A percentile compares a stretch with the other conserved stretches of the same genome.
Evolutionary conservation across 2,797 vertebrate genomes (phyloP).

Genomic region (Crotalus adamanteus): DNA sequence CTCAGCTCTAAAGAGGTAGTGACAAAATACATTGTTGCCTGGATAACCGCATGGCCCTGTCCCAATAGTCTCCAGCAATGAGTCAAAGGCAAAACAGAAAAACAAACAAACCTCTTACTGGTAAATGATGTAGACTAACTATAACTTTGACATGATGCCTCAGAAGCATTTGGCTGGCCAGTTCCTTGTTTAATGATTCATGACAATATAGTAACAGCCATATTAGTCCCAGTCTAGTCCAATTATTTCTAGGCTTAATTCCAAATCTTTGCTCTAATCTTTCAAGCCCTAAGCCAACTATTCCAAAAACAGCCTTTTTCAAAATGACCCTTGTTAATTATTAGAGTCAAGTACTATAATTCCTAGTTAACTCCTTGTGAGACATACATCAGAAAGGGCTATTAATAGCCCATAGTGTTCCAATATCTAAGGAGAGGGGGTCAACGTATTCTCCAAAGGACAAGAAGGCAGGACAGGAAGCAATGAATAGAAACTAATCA

Average conservation of each 20-base stretch:
- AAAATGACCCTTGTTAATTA: background rate
- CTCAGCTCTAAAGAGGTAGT: background rate
- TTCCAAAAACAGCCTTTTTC: background rate
- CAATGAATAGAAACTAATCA: background rate
- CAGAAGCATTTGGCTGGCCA: background rate
- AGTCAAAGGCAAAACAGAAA: background rate
- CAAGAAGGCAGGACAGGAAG: background rate
- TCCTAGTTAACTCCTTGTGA: background rate
- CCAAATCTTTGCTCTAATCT: background rate
- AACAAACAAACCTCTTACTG: background rate
- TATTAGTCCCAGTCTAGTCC: background rate
- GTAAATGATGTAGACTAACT: background rate
- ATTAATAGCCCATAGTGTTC: no score
- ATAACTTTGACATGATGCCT: background rate
- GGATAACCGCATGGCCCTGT: background rate
- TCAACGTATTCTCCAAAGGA: background rate
- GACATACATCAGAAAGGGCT: background rate
- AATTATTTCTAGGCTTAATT: background rate
- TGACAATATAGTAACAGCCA: background rate
- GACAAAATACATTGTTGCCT: background rate
- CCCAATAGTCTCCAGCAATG: background rate
- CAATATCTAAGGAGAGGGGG: background rate
- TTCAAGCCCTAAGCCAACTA: background rate
- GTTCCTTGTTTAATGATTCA: background rate
- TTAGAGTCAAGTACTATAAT: background rate